These are phyloP conservation scores for Corbicula japonica DNA, from an alignment of 2,888 invertebrate genomes.

Conservation along the genomic window DNA sequence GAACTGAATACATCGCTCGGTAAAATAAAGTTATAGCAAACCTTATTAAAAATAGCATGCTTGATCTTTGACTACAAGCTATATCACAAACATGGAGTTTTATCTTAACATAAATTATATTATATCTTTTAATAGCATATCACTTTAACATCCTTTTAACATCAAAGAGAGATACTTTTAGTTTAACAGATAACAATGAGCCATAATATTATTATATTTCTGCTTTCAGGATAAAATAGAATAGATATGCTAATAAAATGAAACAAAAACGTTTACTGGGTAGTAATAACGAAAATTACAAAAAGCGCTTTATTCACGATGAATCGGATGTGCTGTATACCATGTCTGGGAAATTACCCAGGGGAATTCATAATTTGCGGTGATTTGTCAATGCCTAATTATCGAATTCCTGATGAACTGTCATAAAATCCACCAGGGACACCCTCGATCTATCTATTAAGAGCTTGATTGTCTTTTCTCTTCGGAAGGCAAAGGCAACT, in stretches of 20 bases:
- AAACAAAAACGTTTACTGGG: conserved; percentile 3
- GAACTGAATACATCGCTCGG: too few relatives aligned
- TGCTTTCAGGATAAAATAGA: too few relatives aligned
- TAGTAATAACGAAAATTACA: conserved; percentile 13
- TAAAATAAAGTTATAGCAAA: too few relatives aligned
- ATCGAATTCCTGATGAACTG: conserved; percentile 33
- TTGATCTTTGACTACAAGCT: too few relatives aligned
- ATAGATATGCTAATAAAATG: conserved; percentile 6
- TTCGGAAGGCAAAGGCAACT: not conserved
- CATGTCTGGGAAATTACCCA: conserved; percentile 21
- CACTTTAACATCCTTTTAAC: too few relatives aligned
- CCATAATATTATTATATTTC: too few relatives aligned
- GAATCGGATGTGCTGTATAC: conserved; percentile 13
- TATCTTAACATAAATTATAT: too few relatives aligned
- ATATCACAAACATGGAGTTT: too few relatives aligned
- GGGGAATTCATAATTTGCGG: conserved; percentile 39
- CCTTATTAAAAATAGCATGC: too few relatives aligned
- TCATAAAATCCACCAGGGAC: conserved; percentile 38
- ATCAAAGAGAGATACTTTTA: too few relatives aligned
- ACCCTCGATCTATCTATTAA: conserved; percentile 36
- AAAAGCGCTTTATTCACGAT: conserved; percentile 18
- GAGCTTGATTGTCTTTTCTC: conserved; percentile 21
- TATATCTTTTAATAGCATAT: too few relatives aligned
- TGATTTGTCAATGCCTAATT: conserved; percentile 49
- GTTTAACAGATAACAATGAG: too few relatives aligned